These are phyloP conservation scores for Chaenocephalus aceratus DNA, from an alignment of 2,113 vertebrate genomes.

Conservation along the genomic window DNA sequence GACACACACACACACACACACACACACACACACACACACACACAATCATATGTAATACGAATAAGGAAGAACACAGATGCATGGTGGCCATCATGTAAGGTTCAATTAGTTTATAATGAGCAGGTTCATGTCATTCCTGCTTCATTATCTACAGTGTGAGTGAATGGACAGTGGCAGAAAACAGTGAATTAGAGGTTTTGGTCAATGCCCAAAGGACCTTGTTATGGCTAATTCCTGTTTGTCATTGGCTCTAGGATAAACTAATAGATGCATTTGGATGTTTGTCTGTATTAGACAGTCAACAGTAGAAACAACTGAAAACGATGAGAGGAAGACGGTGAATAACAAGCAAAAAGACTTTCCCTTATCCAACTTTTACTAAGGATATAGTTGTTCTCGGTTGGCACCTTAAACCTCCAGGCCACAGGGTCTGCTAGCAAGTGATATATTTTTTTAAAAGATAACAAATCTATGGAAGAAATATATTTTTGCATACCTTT, in stretches of 20 bases:
- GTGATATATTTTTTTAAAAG: no score
- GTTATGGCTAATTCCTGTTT: neutral
- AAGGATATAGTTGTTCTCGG: neutral
- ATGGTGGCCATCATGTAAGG: conserved; percentile 27
- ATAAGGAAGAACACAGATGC: neutral
- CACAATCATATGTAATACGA: neutral
- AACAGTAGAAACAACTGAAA: neutral
- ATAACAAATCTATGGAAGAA: no score
- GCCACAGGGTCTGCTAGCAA: neutral
- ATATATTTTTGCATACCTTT: no score
- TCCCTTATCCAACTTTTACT: no score
- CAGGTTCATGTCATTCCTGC: neutral
- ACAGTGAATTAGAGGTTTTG: neutral
- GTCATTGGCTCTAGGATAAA: neutral
- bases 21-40: no score
- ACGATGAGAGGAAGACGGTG: neutral
- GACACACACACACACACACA: no score
- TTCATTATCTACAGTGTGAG: neutral
- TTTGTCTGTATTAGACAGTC: neutral
- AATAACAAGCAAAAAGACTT: neutral
- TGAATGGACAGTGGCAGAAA: neutral
- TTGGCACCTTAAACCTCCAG: neutral
- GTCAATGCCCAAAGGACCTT: neutral
- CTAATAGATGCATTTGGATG: neutral
- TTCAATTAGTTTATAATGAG: neutral